These are phyloP conservation scores for Ruditapes philippinarum DNA, from an alignment of 1,140 invertebrate species.

Conservation along the genomic window DNA sequence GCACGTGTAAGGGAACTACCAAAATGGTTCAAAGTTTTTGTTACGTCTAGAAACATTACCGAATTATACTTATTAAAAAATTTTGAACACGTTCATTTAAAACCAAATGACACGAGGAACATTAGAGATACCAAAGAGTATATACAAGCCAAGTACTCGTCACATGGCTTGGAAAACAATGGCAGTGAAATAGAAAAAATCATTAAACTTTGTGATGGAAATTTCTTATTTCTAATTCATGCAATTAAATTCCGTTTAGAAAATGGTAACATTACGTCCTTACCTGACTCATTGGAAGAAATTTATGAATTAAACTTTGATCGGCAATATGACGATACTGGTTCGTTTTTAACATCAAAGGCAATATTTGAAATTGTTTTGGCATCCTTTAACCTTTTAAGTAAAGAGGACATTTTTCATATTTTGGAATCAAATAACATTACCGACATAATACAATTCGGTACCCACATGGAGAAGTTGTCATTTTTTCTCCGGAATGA, in stretches of 20 bases:
- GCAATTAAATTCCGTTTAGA: neutral
- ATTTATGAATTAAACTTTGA: constrained; percentile 35
- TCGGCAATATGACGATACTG: neutral
- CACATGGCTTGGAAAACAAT: neutral
- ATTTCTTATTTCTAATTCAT: constrained; percentile 12
- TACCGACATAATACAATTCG: neutral
- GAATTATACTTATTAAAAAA: neutral
- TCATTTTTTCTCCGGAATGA: neutral
- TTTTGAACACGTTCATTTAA: neutral
- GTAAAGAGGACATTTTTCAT: neutral
- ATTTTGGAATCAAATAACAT: neutral
- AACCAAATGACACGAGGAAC: neutral
- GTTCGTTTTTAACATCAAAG: neutral
- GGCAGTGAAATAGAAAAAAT: neutral
- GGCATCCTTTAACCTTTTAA: neutral
- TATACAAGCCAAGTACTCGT: neutral
- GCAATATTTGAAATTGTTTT: constrained; percentile 22
- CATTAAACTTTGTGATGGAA: neutral
- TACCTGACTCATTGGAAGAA: neutral
- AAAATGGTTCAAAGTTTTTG: neutral
- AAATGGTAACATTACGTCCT: neutral
- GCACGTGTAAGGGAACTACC: neutral
- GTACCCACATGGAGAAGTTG: neutral
- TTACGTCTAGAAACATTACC: neutral
- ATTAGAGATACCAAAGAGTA: neutral